These are phyloP conservation scores for Tragelaphus strepsiceros DNA, from an alignment of 2,113 vertebrate genomes.

Conservation along the genomic window DNA sequence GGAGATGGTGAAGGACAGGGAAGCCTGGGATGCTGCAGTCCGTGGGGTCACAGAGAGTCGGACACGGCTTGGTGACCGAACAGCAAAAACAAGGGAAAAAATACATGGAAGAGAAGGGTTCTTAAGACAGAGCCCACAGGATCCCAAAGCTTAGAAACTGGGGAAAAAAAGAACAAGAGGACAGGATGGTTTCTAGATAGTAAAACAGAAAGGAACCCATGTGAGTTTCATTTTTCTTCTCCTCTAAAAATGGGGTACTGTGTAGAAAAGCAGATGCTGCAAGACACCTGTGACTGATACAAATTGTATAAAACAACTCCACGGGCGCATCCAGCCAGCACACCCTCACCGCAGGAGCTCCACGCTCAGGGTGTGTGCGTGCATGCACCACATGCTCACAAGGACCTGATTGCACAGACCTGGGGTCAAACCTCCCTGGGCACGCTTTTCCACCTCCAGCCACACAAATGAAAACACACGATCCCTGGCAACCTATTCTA, in stretches of 20 bases:
- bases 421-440: rapidly evolving
- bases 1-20: not conserved
- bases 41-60: not conserved
- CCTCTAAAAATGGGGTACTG: rapidly evolving
- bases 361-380: rapidly evolving
- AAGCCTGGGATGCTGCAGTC: not conserved
- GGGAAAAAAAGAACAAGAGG: not conserved
- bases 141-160: not conserved
- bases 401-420: not conserved
- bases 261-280: not conserved
- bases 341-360: not conserved
- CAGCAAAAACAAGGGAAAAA: not conserved
- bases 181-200: not conserved
- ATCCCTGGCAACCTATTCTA: not conserved
- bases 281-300: not conserved
- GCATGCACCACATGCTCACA: rapidly evolving
- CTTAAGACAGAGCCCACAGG: not conserved
- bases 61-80: not conserved
- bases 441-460: too few species aligned
- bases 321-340: rapidly evolving
- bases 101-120: rapidly evolving
- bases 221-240: not conserved
- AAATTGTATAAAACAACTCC: not conserved
- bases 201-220: rapidly evolving
- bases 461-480: rapidly evolving